These are phyloP conservation scores for Tyria jacobaeae DNA, from an alignment of 2,888 invertebrate genomes.

Conservation along the genomic window DNA sequence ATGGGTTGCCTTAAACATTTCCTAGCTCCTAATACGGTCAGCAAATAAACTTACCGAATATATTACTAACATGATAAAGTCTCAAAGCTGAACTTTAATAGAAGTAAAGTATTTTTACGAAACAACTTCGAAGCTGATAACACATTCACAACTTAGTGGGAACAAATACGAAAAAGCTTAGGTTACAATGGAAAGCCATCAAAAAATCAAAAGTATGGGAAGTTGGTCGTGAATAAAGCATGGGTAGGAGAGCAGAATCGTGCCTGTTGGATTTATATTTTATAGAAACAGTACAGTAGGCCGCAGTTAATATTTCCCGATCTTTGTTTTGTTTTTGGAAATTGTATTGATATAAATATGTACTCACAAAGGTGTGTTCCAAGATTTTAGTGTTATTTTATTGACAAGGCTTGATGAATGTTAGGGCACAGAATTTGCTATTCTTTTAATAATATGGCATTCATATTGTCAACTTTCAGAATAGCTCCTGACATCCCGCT, in stretches of 20 bases:
- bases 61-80: slow-evolving; percentile 5
- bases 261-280: slow-evolving; percentile 44
- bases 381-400: not conserved
- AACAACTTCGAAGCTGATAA: slow-evolving; percentile 18
- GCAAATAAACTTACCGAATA: slow-evolving; percentile 4
- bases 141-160: slow-evolving; percentile 35
- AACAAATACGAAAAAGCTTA: slow-evolving; percentile 44
- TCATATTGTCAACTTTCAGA: too few species aligned
- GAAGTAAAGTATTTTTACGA: slow-evolving; percentile 23
- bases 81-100: slow-evolving; percentile 7
- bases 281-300: slow-evolving; percentile 17
- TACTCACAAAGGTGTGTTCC: not conserved
- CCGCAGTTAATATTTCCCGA: not conserved
- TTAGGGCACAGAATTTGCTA: too few species aligned
- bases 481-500: too few species aligned
- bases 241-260: slow-evolving; percentile 34
- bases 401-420: too few species aligned
- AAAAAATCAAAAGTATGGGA: slow-evolving; percentile 58
- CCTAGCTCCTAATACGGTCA: not conserved
- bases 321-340: not conserved
- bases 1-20: too few species aligned
- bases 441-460: too few species aligned
- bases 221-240: slow-evolving; percentile 56
- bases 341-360: not conserved
- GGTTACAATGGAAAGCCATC: slow-evolving; percentile 60